Percentiles rank a stretch among this genome's conserved stretches.
These are phyloP conservation scores for Liopterus haemorrhoidalis DNA, from an alignment of 2,888 invertebrate genomes.

Conservation along the genomic window DNA sequence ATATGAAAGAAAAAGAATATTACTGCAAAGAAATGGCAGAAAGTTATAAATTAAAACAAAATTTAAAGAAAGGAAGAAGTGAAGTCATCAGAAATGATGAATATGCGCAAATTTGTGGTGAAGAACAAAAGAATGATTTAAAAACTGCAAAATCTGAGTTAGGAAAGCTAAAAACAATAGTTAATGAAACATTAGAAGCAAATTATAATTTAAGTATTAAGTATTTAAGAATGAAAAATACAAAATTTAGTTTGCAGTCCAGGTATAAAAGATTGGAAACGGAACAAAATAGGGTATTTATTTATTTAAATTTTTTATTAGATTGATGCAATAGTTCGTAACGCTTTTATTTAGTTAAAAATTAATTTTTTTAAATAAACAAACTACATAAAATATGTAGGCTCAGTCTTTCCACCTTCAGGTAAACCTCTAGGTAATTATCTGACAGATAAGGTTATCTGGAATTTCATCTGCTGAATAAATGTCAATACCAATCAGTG, in stretches of 20 bases:
- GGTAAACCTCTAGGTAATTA: too few species aligned
- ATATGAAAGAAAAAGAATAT: constrained; percentile 51
- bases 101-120: constrained; percentile 18
- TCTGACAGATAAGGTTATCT: too few species aligned
- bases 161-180: constrained; percentile 40
- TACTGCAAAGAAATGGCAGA: constrained; percentile 49
- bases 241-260: constrained; percentile 40
- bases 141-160: constrained; percentile 40
- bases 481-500: too few species aligned
- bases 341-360: too few species aligned
- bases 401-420: too few species aligned
- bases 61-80: constrained; percentile 31
- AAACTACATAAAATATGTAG: too few species aligned
- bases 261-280: constrained; percentile 38
- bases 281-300: constrained; percentile 40
- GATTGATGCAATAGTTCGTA: too few species aligned
- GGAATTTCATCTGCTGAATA: too few species aligned
- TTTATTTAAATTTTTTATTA: too few species aligned
- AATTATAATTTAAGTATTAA: constrained; percentile 46
- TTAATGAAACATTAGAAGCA: constrained; percentile 43
- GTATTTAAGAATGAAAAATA: constrained; percentile 45
- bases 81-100: constrained; percentile 37
- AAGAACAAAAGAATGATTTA: constrained; percentile 35
- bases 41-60: constrained; percentile 39
- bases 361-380: too few species aligned